Conservation (phyloP, 2,888 invertebrate genomes). For the Standfussiana lucernea region DNA sequence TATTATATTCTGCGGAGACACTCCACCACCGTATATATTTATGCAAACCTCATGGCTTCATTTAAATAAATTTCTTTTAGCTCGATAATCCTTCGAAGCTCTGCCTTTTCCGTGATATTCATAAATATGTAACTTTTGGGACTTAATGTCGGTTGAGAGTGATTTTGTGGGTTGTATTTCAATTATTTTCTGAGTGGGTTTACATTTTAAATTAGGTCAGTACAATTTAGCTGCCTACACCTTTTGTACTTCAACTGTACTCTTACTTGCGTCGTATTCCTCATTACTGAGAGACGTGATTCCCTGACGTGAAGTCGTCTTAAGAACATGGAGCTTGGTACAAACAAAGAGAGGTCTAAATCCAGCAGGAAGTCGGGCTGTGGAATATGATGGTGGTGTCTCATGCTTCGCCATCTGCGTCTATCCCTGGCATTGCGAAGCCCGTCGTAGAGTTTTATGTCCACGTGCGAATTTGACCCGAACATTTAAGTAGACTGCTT, state of each 20-base stretch:
- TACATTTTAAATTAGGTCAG: constrained; percentile 3
- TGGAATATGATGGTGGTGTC: not conserved
- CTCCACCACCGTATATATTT: constrained; percentile 39
- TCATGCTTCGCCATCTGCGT: not conserved
- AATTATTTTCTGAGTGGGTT: constrained; percentile 12
- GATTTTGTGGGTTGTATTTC: constrained; percentile 37
- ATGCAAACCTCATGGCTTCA: constrained; percentile 61
- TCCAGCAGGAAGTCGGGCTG: not conserved
- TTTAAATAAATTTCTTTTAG: constrained; percentile 64
- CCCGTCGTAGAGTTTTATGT: not conserved
- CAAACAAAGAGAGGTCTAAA: not conserved
- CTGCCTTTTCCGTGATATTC: constrained; percentile 42
- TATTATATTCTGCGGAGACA: not conserved
- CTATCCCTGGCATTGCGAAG: not conserved
- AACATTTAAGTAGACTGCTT: not conserved
- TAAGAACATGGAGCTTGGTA: not conserved
- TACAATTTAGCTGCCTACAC: constrained; percentile 15
- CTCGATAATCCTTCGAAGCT: constrained; percentile 19
- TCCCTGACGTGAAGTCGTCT: not conserved
- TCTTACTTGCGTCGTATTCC: not conserved
- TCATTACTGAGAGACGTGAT: not conserved
- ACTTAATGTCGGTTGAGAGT: constrained; percentile 21
- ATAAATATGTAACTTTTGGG: constrained; percentile 51
- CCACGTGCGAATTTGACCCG: not conserved
- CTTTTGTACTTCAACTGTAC: not conserved